These are phyloP conservation scores for Propithecus deckenii DNA, from an alignment of 2,797 vertebrate genomes.

Conservation along the genomic window DNA sequence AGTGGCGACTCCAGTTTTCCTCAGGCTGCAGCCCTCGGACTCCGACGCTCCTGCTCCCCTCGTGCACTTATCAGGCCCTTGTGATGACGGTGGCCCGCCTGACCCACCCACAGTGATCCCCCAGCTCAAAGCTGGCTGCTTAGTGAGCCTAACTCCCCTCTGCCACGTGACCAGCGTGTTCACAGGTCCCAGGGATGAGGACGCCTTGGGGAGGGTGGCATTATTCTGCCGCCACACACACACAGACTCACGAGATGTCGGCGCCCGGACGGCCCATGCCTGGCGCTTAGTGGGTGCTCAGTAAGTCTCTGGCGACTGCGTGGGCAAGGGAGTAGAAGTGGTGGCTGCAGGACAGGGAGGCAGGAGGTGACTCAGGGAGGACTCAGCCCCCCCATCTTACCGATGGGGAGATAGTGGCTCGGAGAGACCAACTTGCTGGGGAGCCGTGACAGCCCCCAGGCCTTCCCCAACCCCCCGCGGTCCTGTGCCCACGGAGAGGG, in stretches of 20 bases:
- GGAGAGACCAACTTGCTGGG: accelerated
- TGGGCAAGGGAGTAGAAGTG: background rate
- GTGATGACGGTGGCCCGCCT: background rate
- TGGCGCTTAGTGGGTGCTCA: background rate
- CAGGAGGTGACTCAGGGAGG: background rate
- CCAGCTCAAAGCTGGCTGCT: background rate
- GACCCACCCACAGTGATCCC: background rate
- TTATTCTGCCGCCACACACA: background rate
- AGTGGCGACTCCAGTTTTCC: accelerated
- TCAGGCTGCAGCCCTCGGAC: background rate
- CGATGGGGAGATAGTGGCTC: background rate
- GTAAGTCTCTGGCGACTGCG: background rate
- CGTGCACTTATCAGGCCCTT: background rate
- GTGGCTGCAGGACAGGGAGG: background rate
- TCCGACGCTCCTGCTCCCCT: background rate
- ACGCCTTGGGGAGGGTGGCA: accelerated
- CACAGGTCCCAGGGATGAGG: background rate
- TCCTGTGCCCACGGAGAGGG: background rate
- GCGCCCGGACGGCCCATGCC: background rate
- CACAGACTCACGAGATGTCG: accelerated
- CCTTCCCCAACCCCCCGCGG: accelerated
- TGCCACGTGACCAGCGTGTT: background rate
- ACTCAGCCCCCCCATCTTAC: too few species aligned
- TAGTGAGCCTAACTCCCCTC: background rate
- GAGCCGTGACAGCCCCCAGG: background rate